phyloP scores from a whole-genome alignment of 2,113 vertebrate genomes.

The Oplegnathus fasciatus region DNA sequence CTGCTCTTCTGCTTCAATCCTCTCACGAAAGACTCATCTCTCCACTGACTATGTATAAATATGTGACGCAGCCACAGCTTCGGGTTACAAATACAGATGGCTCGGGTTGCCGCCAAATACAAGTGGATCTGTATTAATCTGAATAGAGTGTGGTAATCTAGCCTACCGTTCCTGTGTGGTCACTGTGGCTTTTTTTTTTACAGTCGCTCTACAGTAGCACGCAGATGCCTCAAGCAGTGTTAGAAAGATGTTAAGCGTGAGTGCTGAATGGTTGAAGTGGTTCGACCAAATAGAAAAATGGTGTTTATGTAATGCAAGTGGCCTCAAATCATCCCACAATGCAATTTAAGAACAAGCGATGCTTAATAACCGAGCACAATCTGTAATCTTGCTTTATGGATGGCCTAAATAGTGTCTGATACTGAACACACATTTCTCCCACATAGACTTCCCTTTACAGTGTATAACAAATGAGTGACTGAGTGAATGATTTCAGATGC shows the following conservation, averaged over 20 bases:
- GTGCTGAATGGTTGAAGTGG: neutral
- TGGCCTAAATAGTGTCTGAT: neutral
- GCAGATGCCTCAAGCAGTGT: neutral
- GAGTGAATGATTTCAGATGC: neutral
- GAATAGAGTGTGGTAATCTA: neutral
- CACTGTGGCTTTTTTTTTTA: neutral
- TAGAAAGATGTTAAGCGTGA: neutral
- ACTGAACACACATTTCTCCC: neutral
- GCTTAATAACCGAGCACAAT: neutral
- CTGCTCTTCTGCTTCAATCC: conserved; percentile 34
- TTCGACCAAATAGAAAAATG: neutral
- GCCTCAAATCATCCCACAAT: neutral
- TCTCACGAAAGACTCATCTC: conserved; percentile 32
- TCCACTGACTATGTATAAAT: conserved; percentile 38
- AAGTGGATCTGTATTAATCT: conserved; percentile 13
- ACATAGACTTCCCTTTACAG: neutral
- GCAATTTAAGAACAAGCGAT: neutral
- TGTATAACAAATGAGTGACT: neutral
- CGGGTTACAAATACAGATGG: neutral
- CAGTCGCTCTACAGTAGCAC: neutral
- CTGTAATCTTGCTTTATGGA: neutral
- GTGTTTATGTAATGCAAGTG: neutral
- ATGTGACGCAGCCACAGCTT: conserved; percentile 19
- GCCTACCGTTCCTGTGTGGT: neutral
- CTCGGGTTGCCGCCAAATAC: neutral